Conservation (phyloP, 1,140 invertebrate genomes). For the Macrosteles quadrilineatus region DNA sequence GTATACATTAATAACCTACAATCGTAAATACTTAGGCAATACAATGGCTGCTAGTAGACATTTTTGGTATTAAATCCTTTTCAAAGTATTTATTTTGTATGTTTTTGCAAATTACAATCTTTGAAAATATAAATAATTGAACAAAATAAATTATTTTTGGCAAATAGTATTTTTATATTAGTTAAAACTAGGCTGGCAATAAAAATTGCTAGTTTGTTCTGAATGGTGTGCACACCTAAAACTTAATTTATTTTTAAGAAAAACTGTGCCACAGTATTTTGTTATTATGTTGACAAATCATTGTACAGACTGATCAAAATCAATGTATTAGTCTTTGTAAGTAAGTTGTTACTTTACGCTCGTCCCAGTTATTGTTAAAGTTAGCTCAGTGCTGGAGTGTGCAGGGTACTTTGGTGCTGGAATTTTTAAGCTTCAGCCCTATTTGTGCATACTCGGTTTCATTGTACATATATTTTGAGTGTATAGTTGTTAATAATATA, state of each 20-base stretch:
- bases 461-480: neutral
- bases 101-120: too few species aligned
- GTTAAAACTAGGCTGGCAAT: too few species aligned
- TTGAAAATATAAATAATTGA: too few species aligned
- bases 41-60: too few species aligned
- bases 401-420: slow-evolving; percentile 15
- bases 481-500: slow-evolving; percentile 27
- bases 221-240: too few species aligned
- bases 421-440: slow-evolving; percentile 4
- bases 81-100: too few species aligned
- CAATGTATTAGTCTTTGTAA: slow-evolving; percentile 26
- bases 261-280: slow-evolving; percentile 30
- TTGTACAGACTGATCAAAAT: slow-evolving; percentile 22
- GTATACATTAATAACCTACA: too few species aligned
- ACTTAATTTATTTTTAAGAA: neutral
- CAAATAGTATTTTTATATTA: too few species aligned
- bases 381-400: neutral
- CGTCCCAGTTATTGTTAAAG: neutral
- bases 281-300: slow-evolving; percentile 15
- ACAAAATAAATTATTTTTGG: too few species aligned
- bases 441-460: slow-evolving; percentile 1
- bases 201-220: too few species aligned
- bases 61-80: too few species aligned
- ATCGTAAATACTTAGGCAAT: too few species aligned
- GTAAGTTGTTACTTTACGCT: slow-evolving; percentile 3